Evolutionary conservation across 2,113 vertebrate species (phyloP).

Genomic region (Nycticorax nycticorax): DNA sequence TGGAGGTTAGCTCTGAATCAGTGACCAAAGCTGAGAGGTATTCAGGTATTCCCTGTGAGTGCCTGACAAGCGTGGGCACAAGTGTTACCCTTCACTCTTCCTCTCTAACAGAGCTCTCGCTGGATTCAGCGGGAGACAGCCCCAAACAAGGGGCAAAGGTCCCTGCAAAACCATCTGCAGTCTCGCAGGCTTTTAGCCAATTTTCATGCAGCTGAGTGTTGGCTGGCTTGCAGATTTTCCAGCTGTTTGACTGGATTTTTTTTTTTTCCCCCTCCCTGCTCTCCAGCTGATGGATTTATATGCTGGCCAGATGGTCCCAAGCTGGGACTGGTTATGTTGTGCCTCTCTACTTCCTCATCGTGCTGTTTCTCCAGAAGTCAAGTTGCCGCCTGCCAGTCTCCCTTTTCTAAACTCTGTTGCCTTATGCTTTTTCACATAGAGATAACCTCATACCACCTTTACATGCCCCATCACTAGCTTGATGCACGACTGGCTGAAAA

Average conservation of each 20-base stretch:
- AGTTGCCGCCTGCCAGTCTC: background rate
- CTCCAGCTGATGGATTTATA: background rate
- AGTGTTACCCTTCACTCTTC: background rate
- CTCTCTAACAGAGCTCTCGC: background rate
- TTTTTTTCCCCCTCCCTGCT: background rate
- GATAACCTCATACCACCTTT: background rate
- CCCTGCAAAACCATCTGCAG: background rate
- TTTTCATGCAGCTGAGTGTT: background rate
- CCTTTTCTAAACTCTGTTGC: background rate
- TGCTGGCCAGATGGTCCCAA: background rate
- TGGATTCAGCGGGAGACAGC: background rate
- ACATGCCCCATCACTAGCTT: background rate
- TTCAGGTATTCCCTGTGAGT: background rate
- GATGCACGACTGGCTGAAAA: background rate
- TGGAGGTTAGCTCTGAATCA: background rate
- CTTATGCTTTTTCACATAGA: background rate
- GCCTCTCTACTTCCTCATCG: background rate
- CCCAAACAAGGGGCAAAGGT: background rate
- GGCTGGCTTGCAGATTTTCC: conserved; percentile 5
- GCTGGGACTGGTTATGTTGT: background rate
- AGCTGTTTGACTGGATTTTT: background rate
- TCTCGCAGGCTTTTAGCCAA: background rate
- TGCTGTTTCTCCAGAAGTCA: background rate
- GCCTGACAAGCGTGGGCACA: background rate
- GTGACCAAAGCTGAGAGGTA: background rate